These are phyloP conservation scores for Pollenia angustigena DNA, from an alignment of 2,888 invertebrate genomes.

Conservation along the genomic window DNA sequence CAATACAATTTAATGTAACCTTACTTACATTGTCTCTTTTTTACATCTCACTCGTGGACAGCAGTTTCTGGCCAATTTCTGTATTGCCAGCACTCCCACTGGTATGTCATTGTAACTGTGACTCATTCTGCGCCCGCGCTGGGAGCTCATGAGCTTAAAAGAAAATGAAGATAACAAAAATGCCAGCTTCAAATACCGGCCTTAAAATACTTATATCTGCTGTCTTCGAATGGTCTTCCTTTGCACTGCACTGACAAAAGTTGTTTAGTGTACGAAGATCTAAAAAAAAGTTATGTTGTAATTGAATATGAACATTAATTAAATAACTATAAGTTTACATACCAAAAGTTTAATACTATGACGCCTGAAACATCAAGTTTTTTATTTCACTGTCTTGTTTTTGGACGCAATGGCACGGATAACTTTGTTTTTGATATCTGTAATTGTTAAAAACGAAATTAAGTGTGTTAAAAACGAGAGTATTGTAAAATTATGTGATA, in stretches of 20 bases:
- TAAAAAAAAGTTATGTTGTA: neutral
- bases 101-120: conserved; percentile 87
- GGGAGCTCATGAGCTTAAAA: conserved; percentile 77
- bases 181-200: conserved; percentile 52
- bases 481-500: no score
- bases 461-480: no score
- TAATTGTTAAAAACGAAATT: no score
- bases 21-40: conserved; percentile 87
- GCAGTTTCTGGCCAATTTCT: conserved; percentile 85
- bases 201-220: neutral
- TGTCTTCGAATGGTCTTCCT: neutral
- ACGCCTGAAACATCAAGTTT: no score
- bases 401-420: no score
- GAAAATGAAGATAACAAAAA: conserved; percentile 16
- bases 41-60: conserved; percentile 88
- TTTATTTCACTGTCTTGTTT: no score
- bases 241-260: neutral
- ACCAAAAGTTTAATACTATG: no score
- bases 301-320: no score
- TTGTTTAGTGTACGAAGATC: conserved; percentile 24
- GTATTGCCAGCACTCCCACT: conserved; percentile 87
- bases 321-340: no score
- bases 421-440: no score
- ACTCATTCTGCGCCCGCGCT: conserved; percentile 85
- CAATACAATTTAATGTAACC: no score